Conservation (phyloP, 2,888 invertebrate genomes). For the Tetragonisca angustula region DNA sequence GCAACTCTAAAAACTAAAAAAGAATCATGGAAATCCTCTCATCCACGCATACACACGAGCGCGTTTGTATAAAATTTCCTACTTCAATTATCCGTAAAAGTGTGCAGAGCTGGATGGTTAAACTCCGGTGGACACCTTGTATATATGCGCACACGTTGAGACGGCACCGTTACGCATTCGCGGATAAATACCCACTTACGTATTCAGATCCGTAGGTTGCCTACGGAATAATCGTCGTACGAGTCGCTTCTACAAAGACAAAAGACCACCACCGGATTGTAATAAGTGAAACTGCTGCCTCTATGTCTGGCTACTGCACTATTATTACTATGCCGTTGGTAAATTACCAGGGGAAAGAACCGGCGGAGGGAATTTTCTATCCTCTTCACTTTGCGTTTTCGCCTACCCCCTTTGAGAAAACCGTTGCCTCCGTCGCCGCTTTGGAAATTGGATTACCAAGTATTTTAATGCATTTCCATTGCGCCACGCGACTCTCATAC, state of each 20-base stretch:
- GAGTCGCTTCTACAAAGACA: conserved; percentile 25
- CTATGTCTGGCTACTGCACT: neutral
- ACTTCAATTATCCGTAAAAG: no score
- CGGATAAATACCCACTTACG: conserved; percentile 53
- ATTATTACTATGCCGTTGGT: conserved; percentile 9
- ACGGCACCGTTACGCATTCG: conserved; percentile 43
- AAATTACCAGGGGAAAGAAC: conserved; percentile 32
- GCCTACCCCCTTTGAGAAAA: neutral
- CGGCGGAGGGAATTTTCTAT: neutral
- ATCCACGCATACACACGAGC: no score
- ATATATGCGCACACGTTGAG: neutral
- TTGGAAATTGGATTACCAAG: neutral
- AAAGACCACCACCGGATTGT: conserved; percentile 26
- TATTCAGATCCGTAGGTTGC: conserved; percentile 46
- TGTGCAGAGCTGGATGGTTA: no score
- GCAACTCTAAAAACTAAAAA: no score
- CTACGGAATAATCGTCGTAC: conserved; percentile 47
- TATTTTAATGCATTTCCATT: no score
- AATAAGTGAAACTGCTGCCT: conserved; percentile 28
- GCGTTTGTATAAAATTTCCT: no score
- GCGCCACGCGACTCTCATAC: no score
- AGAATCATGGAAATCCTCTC: no score
- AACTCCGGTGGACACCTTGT: neutral
- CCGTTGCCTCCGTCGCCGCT: neutral
- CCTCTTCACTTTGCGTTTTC: neutral